A percentile compares a stretch with the other conserved stretches of the same genome.
Evolutionary conservation across 2,888 invertebrate genomes (phyloP).

Genomic region (Tetramorium bicarinatum): DNA sequence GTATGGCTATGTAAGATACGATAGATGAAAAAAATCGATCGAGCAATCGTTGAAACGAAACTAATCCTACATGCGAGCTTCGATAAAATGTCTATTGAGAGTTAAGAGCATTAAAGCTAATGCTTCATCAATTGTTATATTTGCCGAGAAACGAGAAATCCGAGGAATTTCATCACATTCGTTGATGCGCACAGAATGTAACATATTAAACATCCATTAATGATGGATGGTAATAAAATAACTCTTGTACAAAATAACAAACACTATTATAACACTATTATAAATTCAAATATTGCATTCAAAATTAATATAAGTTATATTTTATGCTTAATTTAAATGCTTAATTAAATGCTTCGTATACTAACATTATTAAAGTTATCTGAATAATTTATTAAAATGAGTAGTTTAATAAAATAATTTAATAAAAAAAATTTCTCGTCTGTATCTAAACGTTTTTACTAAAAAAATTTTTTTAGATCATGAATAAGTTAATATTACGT

Average conservation of each 20-base stretch:
- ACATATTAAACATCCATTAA: not conserved
- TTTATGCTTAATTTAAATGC: not conserved
- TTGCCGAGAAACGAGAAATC: not conserved
- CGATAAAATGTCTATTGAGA: constrained; percentile 54
- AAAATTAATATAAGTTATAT: constrained; percentile 15
- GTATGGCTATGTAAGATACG: constrained; percentile 42
- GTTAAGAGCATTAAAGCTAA: constrained; percentile 35
- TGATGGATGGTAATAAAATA: not conserved
- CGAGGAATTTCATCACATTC: not conserved
- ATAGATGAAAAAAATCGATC: constrained; percentile 52
- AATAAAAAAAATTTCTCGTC: no score
- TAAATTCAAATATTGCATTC: not conserved
- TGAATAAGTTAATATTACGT: not conserved
- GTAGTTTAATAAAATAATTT: no score
- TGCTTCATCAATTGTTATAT: constrained; percentile 15
- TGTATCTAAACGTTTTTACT: not conserved
- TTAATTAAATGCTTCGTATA: not conserved
- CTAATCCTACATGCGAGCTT: constrained; percentile 42
- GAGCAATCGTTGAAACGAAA: constrained; percentile 42
- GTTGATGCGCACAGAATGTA: not conserved
- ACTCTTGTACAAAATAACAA: not conserved
- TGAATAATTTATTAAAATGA: not conserved
- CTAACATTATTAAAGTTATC: not conserved
- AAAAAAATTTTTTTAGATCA: not conserved
- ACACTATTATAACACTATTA: not conserved